Conservation (phyloP, 2,113 vertebrate species). For the Ia io region DNA sequence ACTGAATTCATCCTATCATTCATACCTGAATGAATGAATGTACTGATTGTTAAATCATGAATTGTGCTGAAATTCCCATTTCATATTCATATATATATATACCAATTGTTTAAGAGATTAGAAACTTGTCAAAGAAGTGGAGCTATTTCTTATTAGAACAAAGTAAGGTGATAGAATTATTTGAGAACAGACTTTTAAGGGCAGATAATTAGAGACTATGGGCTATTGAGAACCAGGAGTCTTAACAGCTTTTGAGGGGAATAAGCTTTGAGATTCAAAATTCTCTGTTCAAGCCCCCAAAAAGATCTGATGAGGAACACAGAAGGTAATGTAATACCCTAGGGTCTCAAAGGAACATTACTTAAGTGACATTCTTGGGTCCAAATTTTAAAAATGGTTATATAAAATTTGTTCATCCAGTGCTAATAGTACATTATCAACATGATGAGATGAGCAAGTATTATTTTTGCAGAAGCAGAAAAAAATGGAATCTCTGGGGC, state of each 20-base stretch:
- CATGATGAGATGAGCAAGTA: slow-evolving; percentile 52
- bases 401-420: slow-evolving; percentile 23
- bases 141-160: background rate
- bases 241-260: slow-evolving; percentile 7
- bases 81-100: background rate
- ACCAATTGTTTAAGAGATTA: background rate
- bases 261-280: background rate
- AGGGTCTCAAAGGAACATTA: slow-evolving; percentile 7
- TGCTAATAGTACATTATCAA: slow-evolving; percentile 52
- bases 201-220: background rate
- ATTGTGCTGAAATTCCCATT: slow-evolving; percentile 1
- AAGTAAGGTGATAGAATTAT: background rate
- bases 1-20: background rate
- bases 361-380: slow-evolving; percentile 3
- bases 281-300: background rate
- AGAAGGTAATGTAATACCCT: background rate
- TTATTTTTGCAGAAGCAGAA: slow-evolving; percentile 57
- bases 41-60: background rate
- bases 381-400: slow-evolving; percentile 26
- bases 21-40: slow-evolving; percentile 23
- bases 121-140: background rate
- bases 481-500: slow-evolving; percentile 32
- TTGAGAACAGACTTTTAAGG: background rate
- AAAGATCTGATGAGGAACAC: background rate
- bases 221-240: background rate